These are phyloP conservation scores for Stichopus chloronotus DNA, from an alignment of 35 echinoderm and acorn worm genomes.

Conservation along the genomic window DNA sequence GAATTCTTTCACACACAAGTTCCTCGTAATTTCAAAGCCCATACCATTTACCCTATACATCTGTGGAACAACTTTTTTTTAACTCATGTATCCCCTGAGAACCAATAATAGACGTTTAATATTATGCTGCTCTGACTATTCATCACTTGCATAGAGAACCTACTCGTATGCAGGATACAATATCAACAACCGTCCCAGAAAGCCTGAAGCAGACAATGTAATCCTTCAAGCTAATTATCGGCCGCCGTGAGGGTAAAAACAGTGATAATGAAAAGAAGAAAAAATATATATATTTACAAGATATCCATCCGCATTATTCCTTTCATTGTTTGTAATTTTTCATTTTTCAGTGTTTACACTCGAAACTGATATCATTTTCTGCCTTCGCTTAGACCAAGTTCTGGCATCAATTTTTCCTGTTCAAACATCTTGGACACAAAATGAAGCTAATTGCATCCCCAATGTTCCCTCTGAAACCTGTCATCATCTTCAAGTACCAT, in stretches of 20 bases:
- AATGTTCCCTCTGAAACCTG: neutral
- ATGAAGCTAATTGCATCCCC: neutral
- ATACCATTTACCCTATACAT: neutral
- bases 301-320: neutral
- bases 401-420: neutral
- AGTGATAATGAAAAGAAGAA: conserved; percentile 6
- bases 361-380: neutral
- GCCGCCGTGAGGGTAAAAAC: neutral
- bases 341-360: neutral
- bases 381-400: too few species aligned
- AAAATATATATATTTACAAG: neutral
- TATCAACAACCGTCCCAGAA: neutral
- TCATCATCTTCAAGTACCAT: neutral
- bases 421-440: conserved; percentile 11
- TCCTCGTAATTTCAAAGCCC: neutral
- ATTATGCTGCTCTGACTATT: neutral
- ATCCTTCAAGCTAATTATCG: too few species aligned
- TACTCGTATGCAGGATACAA: neutral
- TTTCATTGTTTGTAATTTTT: neutral
- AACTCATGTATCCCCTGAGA: conserved; percentile 4
- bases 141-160: neutral
- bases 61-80: neutral
- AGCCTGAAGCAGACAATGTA: too few species aligned
- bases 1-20: neutral
- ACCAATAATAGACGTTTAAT: neutral